A percentile compares a stretch with the other conserved stretches of the same genome.
These are phyloP conservation scores for Oreonectes daqikongensis DNA, from an alignment of 2,797 vertebrate genomes.

Conservation along the genomic window DNA sequence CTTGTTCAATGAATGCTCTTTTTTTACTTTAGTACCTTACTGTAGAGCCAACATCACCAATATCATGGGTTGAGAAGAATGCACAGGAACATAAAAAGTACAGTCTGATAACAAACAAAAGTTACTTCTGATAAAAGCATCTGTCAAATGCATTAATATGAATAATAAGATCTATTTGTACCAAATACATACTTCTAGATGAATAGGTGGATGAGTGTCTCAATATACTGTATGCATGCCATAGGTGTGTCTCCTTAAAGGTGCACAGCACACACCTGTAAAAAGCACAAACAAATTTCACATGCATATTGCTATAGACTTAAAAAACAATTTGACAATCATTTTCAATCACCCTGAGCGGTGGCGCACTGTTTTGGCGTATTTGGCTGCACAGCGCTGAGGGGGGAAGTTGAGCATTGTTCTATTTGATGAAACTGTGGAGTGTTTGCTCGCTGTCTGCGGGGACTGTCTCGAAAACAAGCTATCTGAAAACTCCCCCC, in stretches of 20 bases:
- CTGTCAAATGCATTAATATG: not conserved
- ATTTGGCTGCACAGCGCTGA: constrained; percentile 74
- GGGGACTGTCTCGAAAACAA: constrained; percentile 84
- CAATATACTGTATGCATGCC: not conserved
- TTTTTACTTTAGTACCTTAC: not conserved
- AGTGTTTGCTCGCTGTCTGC: constrained; percentile 85
- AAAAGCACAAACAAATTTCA: constrained; percentile 64
- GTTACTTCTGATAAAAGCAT: not conserved
- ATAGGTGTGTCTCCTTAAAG: constrained; percentile 30
- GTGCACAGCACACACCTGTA: constrained; percentile 45
- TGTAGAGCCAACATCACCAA: not conserved
- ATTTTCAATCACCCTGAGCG: constrained; percentile 81
- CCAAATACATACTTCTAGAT: not conserved
- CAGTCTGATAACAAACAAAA: not conserved
- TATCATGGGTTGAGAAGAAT: not conserved
- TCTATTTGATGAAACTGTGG: constrained; percentile 85
- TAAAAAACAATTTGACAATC: constrained; percentile 76
- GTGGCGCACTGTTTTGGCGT: constrained; percentile 75
- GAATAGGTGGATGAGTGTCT: not conserved
- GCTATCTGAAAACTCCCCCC: constrained; percentile 82
- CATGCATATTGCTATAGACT: constrained; percentile 74
- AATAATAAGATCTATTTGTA: not conserved
- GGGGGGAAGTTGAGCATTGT: constrained; percentile 83
- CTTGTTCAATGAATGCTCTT: not conserved
- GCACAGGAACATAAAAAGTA: not conserved